Conservation (phyloP, 2,888 invertebrate species). For the Chloroclystis v-ata region DNA sequence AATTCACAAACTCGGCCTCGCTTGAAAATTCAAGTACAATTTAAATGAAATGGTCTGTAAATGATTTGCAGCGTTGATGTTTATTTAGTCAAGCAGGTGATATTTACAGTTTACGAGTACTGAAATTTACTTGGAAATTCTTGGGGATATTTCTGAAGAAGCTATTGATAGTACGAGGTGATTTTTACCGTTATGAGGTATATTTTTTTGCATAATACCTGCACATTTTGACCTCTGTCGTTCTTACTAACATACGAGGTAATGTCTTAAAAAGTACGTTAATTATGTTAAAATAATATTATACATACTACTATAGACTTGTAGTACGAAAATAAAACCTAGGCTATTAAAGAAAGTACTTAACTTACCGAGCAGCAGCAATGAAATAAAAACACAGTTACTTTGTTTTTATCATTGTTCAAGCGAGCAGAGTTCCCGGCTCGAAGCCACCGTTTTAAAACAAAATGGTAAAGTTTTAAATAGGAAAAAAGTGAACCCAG, state of each 20-base stretch:
- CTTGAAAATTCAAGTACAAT: conserved; percentile 4
- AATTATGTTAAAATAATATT: too few relatives aligned
- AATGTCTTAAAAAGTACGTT: too few relatives aligned
- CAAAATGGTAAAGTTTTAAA: conserved; percentile 73
- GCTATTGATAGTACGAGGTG: too few relatives aligned
- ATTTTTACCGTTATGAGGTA: too few relatives aligned
- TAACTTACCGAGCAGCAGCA: conserved; percentile 11
- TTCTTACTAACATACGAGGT: too few relatives aligned
- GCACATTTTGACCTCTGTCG: too few relatives aligned
- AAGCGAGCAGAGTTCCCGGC: conserved; percentile 29
- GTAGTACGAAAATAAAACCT: too few relatives aligned
- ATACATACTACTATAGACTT: too few relatives aligned
- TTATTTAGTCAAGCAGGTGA: conserved; percentile 13
- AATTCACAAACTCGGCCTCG: neutral
- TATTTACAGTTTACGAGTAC: conserved; percentile 7
- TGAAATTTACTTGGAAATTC: too few relatives aligned
- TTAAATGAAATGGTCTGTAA: conserved; percentile 16
- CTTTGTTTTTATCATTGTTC: conserved; percentile 29
- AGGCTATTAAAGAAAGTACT: too few relatives aligned
- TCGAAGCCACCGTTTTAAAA: conserved; percentile 55
- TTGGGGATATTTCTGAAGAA: too few relatives aligned
- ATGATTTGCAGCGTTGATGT: conserved; percentile 12
- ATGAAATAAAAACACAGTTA: conserved; percentile 23
- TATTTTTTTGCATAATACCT: too few relatives aligned
- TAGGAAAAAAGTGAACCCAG: conserved; percentile 65